Percentiles rank a stretch among this genome's conserved stretches.
Conservation (phyloP, 1,140 invertebrate species). For the Meloidogyne floridensis region DNA sequence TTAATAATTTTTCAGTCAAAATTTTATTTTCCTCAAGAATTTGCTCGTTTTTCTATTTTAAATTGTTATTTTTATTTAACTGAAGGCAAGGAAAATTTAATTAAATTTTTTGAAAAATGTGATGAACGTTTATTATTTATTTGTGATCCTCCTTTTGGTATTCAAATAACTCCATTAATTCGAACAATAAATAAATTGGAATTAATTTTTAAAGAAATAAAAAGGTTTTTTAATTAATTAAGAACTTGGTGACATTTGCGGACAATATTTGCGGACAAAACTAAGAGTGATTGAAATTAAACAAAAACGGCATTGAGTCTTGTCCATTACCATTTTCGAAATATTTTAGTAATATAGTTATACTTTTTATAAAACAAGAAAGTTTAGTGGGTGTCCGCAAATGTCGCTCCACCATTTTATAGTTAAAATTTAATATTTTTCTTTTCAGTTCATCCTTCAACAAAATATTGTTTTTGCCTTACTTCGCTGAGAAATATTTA, state of each 20-base stretch:
- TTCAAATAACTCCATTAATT: slow-evolving; percentile 31
- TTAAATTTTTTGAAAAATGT: slow-evolving; percentile 26
- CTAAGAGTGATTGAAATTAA: too few relatives aligned
- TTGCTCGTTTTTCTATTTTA: slow-evolving; percentile 43
- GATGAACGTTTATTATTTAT: slow-evolving; percentile 18
- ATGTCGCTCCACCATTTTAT: neutral
- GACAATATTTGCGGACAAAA: too few relatives aligned
- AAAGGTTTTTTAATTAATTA: neutral
- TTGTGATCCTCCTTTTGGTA: slow-evolving; percentile 44
- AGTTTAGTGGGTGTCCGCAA: too few relatives aligned
- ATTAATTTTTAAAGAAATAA: slow-evolving; percentile 16
- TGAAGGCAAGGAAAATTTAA: slow-evolving; percentile 20
- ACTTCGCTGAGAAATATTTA: slow-evolving; percentile 40
- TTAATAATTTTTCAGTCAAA: slow-evolving; percentile 26
- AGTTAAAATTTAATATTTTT: neutral
- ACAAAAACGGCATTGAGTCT: too few relatives aligned
- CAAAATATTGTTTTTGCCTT: slow-evolving; percentile 34
- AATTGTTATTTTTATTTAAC: slow-evolving; percentile 29
- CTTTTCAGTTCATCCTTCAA: slow-evolving; percentile 17
- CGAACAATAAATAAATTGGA: slow-evolving; percentile 25
- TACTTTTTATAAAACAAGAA: too few relatives aligned
- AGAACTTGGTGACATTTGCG: too few relatives aligned
- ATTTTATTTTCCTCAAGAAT: slow-evolving; percentile 33
- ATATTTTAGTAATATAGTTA: too few relatives aligned
- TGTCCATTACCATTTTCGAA: too few relatives aligned